phyloP scores from a whole-genome alignment of 2,113 vertebrate genomes.

The Macheiramphus alcinus region DNA sequence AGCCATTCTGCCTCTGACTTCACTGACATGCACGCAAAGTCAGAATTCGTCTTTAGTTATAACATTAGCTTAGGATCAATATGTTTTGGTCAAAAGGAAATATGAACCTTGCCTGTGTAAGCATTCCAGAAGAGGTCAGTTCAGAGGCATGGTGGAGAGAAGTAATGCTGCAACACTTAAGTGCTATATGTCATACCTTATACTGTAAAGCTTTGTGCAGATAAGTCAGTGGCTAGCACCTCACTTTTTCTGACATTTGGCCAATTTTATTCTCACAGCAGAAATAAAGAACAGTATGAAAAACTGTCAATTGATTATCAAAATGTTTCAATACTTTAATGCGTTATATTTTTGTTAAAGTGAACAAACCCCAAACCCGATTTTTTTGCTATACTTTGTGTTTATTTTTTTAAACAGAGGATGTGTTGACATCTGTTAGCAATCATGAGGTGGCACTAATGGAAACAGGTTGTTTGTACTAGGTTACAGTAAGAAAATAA shows the following conservation, averaged over 20 bases:
- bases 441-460: background rate
- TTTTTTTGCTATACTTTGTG: background rate
- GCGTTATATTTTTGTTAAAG: background rate
- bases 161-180: background rate
- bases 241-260: background rate
- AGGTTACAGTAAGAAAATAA: background rate
- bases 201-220: background rate
- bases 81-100: conserved; percentile 37
- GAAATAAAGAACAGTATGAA: background rate
- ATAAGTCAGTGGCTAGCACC: background rate
- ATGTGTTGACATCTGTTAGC: background rate
- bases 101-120: background rate
- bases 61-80: conserved; percentile 10
- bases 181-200: background rate
- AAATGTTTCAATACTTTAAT: background rate
- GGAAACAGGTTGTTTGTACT: background rate
- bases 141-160: background rate
- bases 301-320: background rate
- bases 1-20: background rate
- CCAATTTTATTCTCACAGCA: background rate
- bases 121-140: conserved; percentile 33
- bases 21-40: background rate
- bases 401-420: background rate
- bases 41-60: background rate
- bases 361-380: background rate